Evolutionary conservation across 1,140 invertebrate genomes (phyloP), one percentile per base, ranked within the genome.

Genomic region (Penaeus chinensis): DNA sequence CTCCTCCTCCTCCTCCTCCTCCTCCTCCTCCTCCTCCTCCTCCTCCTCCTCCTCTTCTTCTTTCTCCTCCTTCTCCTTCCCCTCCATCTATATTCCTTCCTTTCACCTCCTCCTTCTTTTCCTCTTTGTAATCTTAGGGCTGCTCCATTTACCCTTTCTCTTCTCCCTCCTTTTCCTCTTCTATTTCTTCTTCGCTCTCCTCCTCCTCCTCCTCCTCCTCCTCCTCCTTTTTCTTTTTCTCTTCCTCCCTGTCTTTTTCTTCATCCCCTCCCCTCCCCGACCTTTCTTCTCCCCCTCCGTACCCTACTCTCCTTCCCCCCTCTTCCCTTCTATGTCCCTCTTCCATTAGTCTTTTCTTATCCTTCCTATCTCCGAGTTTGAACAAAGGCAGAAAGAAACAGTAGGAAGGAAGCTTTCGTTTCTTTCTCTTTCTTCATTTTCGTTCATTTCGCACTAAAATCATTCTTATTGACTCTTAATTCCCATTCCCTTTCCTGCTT

Each of bases 361-460:
- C 54, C 11, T 54, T 54, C 54, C 10, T 42, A 78, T 18, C n/a
- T n/a, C n/a, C n/a, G 60, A 32, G n/a, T n/a, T 27, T 11, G 7
- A 22, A 11, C 74, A 80, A 54, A 54, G 3, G 60, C 19, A 61
- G 62, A 18, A 54, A 54, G 20, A 11, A 62, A n/a, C n/a, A 19
- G 47, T 22, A 27, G 10, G 24, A 24, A 61, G 81, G 81, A 66
- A 65, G 62, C 32, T 60, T 79, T 13, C 18, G 13, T 47, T 47
- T 54, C 77, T 54, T 37, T 54, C 77, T 54, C 77, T 79, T 37
- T 79, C 77, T 79, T 47, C 42, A 47, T 79, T 37, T 79, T 60
- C 42, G 27, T 79, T 37, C 42, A 27, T 79, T 37, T 79, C 77
- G 54, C 77, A 42, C 37, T 42, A 1, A 32, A 32, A 47, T 10